Conservation (phyloP, 2,888 invertebrate species). For the Cephus pulcher region DNA sequence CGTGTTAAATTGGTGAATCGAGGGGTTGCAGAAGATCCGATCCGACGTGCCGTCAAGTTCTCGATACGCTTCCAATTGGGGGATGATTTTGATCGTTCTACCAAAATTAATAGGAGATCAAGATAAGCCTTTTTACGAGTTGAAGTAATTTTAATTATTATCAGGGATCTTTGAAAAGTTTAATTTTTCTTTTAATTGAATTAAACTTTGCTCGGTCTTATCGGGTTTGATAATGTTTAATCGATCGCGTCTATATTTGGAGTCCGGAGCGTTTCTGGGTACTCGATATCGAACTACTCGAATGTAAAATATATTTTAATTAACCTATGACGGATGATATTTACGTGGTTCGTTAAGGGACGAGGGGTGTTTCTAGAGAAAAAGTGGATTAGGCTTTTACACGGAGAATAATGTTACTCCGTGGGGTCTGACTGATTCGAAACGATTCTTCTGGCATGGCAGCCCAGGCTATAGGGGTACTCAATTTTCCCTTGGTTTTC, state of each 20-base stretch:
- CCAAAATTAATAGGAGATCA: background rate
- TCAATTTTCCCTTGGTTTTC: background rate
- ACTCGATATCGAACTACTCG: too few relatives aligned
- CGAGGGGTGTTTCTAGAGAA: background rate
- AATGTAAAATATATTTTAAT: background rate
- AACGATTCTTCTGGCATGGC: background rate
- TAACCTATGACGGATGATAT: background rate
- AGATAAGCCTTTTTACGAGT: background rate
- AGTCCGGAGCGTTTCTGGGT: too few relatives aligned
- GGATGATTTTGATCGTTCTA: background rate
- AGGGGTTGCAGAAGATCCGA: background rate
- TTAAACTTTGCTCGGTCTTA: too few relatives aligned
- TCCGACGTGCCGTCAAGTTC: background rate
- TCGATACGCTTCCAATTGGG: background rate
- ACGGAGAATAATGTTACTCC: background rate
- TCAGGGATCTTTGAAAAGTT: background rate
- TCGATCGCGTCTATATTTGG: too few relatives aligned
- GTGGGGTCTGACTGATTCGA: conserved; percentile 5
- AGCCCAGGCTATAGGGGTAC: background rate
- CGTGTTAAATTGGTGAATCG: background rate
- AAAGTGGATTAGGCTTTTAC: background rate
- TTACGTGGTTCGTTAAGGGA: background rate
- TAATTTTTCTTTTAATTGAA: background rate
- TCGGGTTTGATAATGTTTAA: too few relatives aligned
- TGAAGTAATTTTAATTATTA: background rate